Conservation (phyloP, 2,888 invertebrate genomes). For the Oxystoma pomonae region DNA sequence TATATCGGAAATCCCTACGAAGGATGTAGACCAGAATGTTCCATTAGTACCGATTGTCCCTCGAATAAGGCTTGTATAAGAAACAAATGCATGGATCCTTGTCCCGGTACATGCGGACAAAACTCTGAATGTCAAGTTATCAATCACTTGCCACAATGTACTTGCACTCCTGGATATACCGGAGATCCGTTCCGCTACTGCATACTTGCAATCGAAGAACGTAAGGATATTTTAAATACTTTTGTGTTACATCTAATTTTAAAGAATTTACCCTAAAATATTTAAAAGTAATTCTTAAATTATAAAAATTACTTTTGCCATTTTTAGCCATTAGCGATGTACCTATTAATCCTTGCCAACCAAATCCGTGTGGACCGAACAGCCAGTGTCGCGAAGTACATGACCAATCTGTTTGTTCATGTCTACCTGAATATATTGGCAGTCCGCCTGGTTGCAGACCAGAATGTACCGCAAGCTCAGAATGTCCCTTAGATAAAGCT, state of each 20-base stretch:
- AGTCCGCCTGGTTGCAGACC: conserved; percentile 60
- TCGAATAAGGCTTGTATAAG: conserved; percentile 66
- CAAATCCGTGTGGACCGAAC: conserved; percentile 74
- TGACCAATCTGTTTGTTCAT: conserved; percentile 56
- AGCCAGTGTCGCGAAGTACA: conserved; percentile 68
- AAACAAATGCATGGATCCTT: conserved; percentile 73
- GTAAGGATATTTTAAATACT: conserved; percentile 48
- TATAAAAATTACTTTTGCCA: background rate
- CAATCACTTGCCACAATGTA: conserved; percentile 67
- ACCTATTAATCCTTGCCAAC: conserved; percentile 59
- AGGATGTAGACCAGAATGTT: conserved; percentile 72
- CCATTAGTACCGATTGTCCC: conserved; percentile 67
- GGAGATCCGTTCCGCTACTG: conserved; percentile 75
- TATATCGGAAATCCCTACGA: conserved; percentile 77
- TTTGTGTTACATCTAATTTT: background rate
- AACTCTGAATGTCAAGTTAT: conserved; percentile 70
- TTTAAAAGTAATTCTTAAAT: background rate
- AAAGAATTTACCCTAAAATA: no score
- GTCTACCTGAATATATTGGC: conserved; percentile 57
- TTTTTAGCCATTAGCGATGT: conserved; percentile 1
- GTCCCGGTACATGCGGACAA: conserved; percentile 70
- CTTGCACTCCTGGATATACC: conserved; percentile 65
- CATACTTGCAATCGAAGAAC: conserved; percentile 43
- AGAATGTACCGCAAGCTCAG: conserved; percentile 55
- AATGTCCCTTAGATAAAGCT: conserved; percentile 51